Percentiles rank a stretch among this genome's conserved stretches.
Evolutionary conservation across 2,113 vertebrate genomes (phyloP).

Genomic region (Protobothrops flavoviridis): DNA sequence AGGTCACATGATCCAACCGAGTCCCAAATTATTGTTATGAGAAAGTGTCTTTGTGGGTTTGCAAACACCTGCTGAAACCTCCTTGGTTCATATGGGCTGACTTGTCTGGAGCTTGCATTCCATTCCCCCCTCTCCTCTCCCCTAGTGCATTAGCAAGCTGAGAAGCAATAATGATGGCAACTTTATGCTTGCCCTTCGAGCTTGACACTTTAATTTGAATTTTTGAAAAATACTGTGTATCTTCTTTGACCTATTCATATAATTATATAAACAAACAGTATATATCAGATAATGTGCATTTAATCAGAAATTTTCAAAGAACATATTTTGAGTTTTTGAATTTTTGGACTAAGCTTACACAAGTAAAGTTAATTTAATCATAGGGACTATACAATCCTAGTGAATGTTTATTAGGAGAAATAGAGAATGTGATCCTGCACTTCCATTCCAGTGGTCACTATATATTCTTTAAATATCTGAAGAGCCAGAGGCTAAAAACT

Average conservation of each 20-base stretch:
- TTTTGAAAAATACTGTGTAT: neutral
- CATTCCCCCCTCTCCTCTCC: too few relatives aligned
- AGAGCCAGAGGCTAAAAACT: neutral
- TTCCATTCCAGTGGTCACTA: neutral
- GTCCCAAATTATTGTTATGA: too few relatives aligned
- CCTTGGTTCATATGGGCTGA: too few relatives aligned
- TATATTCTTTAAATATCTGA: neutral
- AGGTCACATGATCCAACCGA: too few relatives aligned
- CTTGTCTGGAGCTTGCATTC: too few relatives aligned
- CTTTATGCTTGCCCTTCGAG: too few relatives aligned
- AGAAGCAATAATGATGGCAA: too few relatives aligned
- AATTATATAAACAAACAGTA: neutral
- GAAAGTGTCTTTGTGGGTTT: too few relatives aligned
- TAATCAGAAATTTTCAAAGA: neutral
- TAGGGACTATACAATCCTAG: neutral
- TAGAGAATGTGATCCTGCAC: neutral
- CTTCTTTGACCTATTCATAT: neutral
- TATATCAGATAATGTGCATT: neutral
- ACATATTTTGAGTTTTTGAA: neutral
- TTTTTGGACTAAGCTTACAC: neutral
- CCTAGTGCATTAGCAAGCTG: too few relatives aligned
- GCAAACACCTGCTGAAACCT: too few relatives aligned
- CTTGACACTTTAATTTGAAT: neutral
- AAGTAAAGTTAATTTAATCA: neutral
- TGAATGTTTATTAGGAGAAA: neutral